Conservation (phyloP, 1,140 invertebrate species). For the Sogatella furcifera region DNA sequence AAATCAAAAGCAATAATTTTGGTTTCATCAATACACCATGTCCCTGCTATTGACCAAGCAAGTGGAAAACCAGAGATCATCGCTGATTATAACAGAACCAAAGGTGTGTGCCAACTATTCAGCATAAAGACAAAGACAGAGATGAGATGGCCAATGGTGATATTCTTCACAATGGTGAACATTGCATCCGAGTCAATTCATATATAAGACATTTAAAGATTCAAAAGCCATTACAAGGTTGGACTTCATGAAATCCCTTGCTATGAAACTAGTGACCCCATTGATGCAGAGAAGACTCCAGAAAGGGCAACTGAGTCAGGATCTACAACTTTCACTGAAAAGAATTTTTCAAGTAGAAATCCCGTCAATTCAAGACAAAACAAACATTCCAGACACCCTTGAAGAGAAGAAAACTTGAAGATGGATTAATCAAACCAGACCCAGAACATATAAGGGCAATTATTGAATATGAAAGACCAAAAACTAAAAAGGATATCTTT, state of each 20-base stretch:
- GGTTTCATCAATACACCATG: slow-evolving; percentile 23
- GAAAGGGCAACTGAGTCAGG: background rate
- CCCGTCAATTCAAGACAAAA: background rate
- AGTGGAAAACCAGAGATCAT: slow-evolving; percentile 27
- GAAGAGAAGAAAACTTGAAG: slow-evolving; percentile 6
- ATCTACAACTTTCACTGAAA: background rate
- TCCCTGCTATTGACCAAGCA: slow-evolving; percentile 7
- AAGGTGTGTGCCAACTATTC: slow-evolving; percentile 23
- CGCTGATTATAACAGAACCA: slow-evolving; percentile 31
- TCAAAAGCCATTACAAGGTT: background rate
- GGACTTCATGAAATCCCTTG: slow-evolving; percentile 12
- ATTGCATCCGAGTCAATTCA: background rate
- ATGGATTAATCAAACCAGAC: no score
- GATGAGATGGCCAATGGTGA: slow-evolving; percentile 27
- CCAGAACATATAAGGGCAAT: no score
- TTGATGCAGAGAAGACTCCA: slow-evolving; percentile 22
- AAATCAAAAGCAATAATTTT: slow-evolving; percentile 22
- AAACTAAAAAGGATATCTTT: no score
- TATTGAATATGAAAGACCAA: no score
- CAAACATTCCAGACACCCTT: background rate
- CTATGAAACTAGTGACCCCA: slow-evolving; percentile 8
- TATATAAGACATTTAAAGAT: background rate
- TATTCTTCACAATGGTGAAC: slow-evolving; percentile 22
- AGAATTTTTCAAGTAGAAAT: background rate
- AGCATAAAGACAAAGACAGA: slow-evolving; percentile 17